Conservation (phyloP, 1,140 invertebrate genomes). For the Stegodyphus mimosarum region DNA sequence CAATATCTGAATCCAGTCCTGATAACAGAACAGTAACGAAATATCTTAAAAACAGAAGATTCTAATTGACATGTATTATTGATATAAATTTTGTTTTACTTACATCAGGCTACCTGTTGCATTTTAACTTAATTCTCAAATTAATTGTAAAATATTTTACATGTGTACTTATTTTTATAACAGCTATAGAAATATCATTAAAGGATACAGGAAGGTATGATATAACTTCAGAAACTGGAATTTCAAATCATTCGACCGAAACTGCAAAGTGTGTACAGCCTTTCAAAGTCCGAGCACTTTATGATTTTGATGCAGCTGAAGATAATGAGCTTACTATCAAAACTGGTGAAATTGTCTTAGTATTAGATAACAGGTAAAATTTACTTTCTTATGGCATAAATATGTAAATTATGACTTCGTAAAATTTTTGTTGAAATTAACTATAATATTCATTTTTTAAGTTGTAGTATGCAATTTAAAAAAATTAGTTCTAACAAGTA, state of each 20-base stretch:
- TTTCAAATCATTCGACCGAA: background rate
- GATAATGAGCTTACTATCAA: slow-evolving; percentile 98
- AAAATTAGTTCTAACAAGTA: no score
- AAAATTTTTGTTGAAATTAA: background rate
- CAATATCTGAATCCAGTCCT: no score
- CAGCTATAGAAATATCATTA: slow-evolving; percentile 92
- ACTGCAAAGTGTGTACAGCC: slow-evolving; percentile 69
- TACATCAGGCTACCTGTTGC: no score
- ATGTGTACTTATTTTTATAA: slow-evolving; percentile 60
- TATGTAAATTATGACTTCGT: background rate
- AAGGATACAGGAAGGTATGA: slow-evolving; percentile 77
- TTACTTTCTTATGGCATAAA: background rate
- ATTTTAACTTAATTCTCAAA: no score
- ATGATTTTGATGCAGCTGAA: slow-evolving; percentile 99
- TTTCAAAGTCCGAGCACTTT: slow-evolving; percentile 90
- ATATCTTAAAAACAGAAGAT: no score
- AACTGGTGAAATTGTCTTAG: slow-evolving; percentile 85
- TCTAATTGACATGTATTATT: no score
- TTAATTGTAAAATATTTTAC: no score
- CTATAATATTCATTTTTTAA: no score
- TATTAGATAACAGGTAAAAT: slow-evolving; percentile 81
- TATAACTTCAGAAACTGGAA: slow-evolving; percentile 63
- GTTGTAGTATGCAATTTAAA: no score
- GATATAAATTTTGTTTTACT: no score
- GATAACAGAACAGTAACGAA: no score